Evolutionary conservation across 2,113 vertebrate species (phyloP).

Genomic region (Brienomyrus brachyistius): DNA sequence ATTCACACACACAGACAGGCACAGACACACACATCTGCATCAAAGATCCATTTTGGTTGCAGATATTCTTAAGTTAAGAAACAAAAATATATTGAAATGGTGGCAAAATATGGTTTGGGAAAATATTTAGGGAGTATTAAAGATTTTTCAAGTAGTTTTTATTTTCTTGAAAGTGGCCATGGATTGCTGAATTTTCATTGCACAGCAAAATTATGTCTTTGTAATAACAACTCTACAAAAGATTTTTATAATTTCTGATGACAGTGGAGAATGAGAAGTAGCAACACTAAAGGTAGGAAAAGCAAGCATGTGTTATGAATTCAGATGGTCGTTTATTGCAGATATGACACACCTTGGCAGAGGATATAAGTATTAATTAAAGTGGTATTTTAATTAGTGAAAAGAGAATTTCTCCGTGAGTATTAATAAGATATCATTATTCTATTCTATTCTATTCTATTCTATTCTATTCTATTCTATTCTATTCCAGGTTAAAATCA

Average conservation of each 20-base stretch:
- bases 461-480: neutral
- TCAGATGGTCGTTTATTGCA: neutral
- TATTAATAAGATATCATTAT: neutral
- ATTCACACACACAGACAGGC: too few species aligned
- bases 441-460: neutral
- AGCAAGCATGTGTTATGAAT: neutral
- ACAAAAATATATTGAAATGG: neutral
- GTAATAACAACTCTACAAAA: slow-evolving; percentile 1
- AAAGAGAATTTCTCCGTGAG: neutral
- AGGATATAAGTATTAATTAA: neutral
- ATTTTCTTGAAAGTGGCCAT: neutral
- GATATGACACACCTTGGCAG: neutral
- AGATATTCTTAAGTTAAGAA: neutral
- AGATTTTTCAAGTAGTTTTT: neutral
- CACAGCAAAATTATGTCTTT: neutral
- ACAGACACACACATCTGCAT: neutral
- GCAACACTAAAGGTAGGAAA: neutral
- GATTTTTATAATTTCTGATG: slow-evolving; percentile 4
- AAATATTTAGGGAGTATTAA: neutral
- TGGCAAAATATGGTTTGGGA: neutral
- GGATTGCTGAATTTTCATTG: neutral
- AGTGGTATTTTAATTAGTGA: neutral
- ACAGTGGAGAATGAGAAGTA: neutral
- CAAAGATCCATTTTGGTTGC: neutral
- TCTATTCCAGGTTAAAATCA: neutral